Evolutionary conservation across 1,140 invertebrate genomes (phyloP).

Genomic region (Nephila pilipes): DNA sequence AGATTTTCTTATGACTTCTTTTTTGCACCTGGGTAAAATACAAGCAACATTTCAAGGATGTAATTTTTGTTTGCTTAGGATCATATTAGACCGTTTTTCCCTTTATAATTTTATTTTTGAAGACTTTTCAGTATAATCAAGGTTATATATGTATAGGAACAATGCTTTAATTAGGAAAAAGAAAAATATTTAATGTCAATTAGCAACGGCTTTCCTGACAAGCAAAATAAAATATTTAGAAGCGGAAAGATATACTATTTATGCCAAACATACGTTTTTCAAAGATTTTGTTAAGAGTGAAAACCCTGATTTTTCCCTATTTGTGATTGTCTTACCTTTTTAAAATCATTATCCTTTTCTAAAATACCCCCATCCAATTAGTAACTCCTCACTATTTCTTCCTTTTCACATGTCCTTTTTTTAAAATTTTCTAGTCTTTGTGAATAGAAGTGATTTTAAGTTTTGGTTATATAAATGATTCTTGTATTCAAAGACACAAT

Average conservation of each 20-base stretch:
- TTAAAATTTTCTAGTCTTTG: too few species aligned
- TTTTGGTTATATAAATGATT: background rate
- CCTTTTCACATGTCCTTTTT: background rate
- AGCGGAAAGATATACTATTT: background rate
- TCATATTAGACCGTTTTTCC: background rate
- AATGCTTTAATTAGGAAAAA: background rate
- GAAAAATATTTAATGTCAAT: background rate
- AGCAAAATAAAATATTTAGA: background rate
- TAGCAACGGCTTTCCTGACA: constrained; percentile 14
- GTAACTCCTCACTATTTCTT: background rate
- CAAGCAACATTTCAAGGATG: background rate
- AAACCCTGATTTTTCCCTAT: background rate
- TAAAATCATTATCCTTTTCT: background rate
- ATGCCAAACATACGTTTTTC: background rate
- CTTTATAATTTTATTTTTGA: background rate
- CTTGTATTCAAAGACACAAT: background rate
- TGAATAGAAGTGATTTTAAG: too few species aligned
- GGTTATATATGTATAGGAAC: background rate
- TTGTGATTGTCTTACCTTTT: background rate
- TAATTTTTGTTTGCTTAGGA: background rate
- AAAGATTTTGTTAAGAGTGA: background rate
- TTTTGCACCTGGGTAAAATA: too few species aligned
- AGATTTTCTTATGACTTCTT: too few species aligned
- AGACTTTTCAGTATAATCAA: background rate
- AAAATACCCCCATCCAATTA: background rate